Percentiles rank a stretch among this genome's conserved stretches.
phyloP scores from a whole-genome alignment of 2,888 invertebrate genomes.

The Agrotis clavis region DNA sequence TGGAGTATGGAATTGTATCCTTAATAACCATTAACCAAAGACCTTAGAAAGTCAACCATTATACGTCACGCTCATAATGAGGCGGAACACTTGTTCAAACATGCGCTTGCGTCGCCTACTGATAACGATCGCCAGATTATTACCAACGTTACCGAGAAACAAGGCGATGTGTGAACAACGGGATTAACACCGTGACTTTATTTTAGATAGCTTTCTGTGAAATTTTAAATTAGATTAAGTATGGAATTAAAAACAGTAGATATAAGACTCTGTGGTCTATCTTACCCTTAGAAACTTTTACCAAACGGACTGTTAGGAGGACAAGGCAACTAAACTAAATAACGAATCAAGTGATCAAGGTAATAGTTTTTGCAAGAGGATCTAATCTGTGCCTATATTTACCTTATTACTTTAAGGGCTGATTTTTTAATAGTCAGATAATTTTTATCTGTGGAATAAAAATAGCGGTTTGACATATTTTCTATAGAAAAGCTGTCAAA shows the following conservation, averaged over 20 bases:
- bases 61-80: constrained; percentile 33
- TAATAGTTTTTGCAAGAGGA: background rate
- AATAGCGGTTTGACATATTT: too few relatives aligned
- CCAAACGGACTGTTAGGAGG: too few relatives aligned
- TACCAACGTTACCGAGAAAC: constrained; percentile 56
- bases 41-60: constrained; percentile 8
- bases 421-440: too few relatives aligned
- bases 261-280: background rate
- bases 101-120: constrained; percentile 53
- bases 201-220: constrained; percentile 14
- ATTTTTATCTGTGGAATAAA: too few relatives aligned
- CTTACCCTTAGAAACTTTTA: too few relatives aligned
- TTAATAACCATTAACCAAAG: background rate
- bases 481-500: too few relatives aligned
- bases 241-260: background rate
- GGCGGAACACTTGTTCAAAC: constrained; percentile 62
- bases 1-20: background rate
- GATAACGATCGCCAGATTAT: constrained; percentile 64
- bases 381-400: background rate
- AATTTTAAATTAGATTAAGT: constrained; percentile 24
- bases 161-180: constrained; percentile 50
- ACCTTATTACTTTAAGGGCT: background rate
- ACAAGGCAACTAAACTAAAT: background rate
- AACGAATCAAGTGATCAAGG: background rate
- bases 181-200: constrained; percentile 31